A percentile compares a stretch with the other conserved stretches of the same genome.
Evolutionary conservation across 2,888 invertebrate species (phyloP).

Genomic region (Agapostemon virescens): DNA sequence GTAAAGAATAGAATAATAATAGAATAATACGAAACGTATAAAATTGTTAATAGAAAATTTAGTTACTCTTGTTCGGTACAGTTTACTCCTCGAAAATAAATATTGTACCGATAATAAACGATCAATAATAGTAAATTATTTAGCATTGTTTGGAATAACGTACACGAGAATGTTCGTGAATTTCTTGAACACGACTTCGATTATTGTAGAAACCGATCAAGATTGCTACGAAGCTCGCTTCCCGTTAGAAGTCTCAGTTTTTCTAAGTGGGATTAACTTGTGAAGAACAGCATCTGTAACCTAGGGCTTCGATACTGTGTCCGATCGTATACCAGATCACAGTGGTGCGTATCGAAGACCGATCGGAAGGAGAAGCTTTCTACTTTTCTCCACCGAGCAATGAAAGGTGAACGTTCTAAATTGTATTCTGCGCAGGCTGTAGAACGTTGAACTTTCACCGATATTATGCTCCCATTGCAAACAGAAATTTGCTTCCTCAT

Average conservation of each 20-base stretch:
- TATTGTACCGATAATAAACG: not conserved
- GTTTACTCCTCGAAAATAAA: not conserved
- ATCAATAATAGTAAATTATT: too few relatives aligned
- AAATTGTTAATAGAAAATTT: not conserved
- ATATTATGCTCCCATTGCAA: conserved; percentile 44
- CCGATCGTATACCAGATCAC: not conserved
- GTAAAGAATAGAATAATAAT: too few relatives aligned
- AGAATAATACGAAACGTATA: too few relatives aligned
- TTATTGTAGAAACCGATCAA: not conserved
- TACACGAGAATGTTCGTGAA: not conserved
- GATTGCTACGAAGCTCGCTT: not conserved
- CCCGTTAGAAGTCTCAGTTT: not conserved
- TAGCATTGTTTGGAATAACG: not conserved
- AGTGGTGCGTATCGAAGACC: not conserved
- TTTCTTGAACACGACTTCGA: not conserved
- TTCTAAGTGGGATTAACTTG: not conserved
- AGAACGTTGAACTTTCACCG: conserved; percentile 51
- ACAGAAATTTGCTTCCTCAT: conserved; percentile 27
- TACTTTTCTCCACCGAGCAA: conserved; percentile 47
- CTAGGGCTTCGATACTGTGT: not conserved
- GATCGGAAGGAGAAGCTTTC: conserved; percentile 35
- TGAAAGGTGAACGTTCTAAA: conserved; percentile 55
- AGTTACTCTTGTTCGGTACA: not conserved
- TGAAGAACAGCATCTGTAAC: not conserved
- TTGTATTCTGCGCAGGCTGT: conserved; percentile 11